phyloP scores from a whole-genome alignment of 2,888 invertebrate species.

The Epinotia bilunana region DNA sequence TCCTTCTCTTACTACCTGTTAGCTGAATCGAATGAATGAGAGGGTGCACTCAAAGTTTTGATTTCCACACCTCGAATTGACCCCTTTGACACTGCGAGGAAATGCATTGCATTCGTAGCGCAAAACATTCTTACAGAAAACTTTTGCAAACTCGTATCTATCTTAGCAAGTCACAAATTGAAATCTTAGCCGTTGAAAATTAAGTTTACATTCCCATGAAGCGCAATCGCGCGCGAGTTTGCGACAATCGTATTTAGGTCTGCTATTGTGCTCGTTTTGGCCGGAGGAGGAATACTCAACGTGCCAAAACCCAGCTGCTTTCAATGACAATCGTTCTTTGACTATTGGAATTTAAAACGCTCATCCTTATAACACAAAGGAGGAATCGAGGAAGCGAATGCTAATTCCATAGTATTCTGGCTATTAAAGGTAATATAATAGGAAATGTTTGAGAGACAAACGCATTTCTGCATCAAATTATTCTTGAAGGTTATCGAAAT shows the following conservation, averaged over 20 bases:
- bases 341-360: conserved; percentile 45
- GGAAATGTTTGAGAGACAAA: too few species aligned
- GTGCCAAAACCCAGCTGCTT: conserved; percentile 61
- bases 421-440: background rate
- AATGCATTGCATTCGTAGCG: conserved; percentile 62
- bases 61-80: conserved; percentile 47
- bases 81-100: conserved; percentile 44
- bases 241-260: background rate
- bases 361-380: conserved; percentile 7
- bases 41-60: conserved; percentile 11
- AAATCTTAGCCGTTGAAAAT: background rate
- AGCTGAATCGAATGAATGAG: background rate
- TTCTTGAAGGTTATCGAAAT: background rate
- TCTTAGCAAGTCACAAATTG: background rate
- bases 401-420: background rate
- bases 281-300: conserved; percentile 62
- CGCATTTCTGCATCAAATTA: background rate
- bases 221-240: conserved; percentile 1
- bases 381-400: conserved; percentile 3
- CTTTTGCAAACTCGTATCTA: background rate
- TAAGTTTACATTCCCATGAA: conserved; percentile 9
- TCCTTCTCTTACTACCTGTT: conserved; percentile 1
- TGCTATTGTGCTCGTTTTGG: conserved; percentile 65
- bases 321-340: conserved; percentile 63
- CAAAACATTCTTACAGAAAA: conserved; percentile 49